phyloP scores from a whole-genome alignment of 2,797 vertebrate species.

The Tauraco hartlaubi region DNA sequence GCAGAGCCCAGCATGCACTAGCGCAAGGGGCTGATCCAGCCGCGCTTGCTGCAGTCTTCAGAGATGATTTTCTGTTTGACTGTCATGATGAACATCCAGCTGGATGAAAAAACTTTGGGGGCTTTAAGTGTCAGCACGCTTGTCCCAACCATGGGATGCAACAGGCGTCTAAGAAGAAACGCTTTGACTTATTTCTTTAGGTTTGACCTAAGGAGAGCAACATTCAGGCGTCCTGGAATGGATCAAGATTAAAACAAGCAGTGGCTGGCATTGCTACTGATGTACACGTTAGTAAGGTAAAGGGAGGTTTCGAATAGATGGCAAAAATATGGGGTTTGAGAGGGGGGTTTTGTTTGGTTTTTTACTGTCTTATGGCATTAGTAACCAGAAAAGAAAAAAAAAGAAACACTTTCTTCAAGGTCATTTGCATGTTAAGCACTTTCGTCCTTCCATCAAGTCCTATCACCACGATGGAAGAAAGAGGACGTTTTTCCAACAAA shows the following conservation, averaged over 20 bases:
- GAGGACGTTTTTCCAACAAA: neutral
- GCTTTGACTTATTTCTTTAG: neutral
- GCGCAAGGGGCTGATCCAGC: neutral
- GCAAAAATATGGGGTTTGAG: neutral
- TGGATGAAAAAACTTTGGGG: neutral
- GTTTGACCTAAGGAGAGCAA: neutral
- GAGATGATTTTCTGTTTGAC: neutral
- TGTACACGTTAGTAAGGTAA: neutral
- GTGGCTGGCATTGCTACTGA: neutral
- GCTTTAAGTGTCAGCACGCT: neutral
- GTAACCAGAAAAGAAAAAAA: neutral
- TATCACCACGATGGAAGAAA: neutral
- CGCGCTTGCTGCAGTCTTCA: neutral
- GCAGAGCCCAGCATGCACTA: neutral
- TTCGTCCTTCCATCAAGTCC: neutral
- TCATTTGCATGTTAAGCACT: neutral
- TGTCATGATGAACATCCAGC: neutral
- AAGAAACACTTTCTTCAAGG: neutral
- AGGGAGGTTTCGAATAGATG: neutral
- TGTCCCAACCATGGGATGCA: neutral
- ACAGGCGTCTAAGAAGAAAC: neutral
- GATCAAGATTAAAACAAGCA: neutral
- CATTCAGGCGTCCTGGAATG: neutral
- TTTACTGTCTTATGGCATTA: neutral
- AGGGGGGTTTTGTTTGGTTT: neutral